Base-by-base conservation (phyloP, 2,888 invertebrate species). In the Ophion ellenae region DNA sequence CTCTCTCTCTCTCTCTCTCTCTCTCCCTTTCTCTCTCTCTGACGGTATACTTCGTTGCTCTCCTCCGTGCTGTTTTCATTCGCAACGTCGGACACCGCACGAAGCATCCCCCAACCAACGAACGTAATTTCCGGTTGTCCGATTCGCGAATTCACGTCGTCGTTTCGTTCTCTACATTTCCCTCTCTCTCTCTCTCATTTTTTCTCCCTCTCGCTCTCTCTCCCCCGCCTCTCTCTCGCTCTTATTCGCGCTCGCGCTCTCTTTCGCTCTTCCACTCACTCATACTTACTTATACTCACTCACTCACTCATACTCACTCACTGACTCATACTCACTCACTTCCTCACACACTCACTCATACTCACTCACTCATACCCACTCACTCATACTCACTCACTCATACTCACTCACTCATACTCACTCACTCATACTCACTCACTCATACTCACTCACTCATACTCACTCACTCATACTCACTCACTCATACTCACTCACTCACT, bases 91-190 rank as follows among this genome's bases (percentile, higher is more conserved):
- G 10, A 57, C 75, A 66, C 53, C 57, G 74, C 81, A 69, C 71
- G 66, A 17, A 85, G 81, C 69, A 11, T 45, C 45, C 45, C 45
- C 9, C 0, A 45, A 82, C 87, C 86, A 85, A 83, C 85, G 87
- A 85, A 87, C 86, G 90, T 90, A 91, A 91, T 91, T 91, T 90
- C 91, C 91, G 88, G 89, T 83, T 87, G 87, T 88, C 86, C 86
- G 84, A 78, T 81, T 87, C 88, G 89, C 87, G 84, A 87, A 89
- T 89, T 84, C 89, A 88, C 90, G 88, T 89, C 89, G 88, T 86
- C 90, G 87, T 89, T 87, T 84, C 87, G 80, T 85, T 77, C 86
- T 77, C 84, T 32, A 66, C 66, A 67, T 53, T 11, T 63, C n/a
- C n/a, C 67, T 47, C 53, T 47, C 61, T 61, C 70, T 24, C 57